phyloP scores from a whole-genome alignment of 37 sponge, comb jelly and placozoan species.

The Cladorhizidae sp. region DNA sequence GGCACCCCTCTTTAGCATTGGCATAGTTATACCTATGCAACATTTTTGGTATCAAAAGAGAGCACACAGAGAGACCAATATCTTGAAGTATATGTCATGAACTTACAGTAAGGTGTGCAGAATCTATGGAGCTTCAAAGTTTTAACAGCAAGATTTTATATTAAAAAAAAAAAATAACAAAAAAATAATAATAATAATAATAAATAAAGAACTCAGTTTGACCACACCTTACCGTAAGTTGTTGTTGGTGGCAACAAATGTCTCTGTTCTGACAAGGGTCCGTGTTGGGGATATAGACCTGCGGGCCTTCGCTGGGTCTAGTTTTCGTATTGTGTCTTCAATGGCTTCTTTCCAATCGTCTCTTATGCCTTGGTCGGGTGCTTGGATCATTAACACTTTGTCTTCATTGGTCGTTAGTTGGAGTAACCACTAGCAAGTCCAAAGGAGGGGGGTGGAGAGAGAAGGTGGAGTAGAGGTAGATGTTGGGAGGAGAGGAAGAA shows the following conservation, averaged over 20 bases:
- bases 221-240: background rate
- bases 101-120: no score
- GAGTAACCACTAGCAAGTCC: constrained; percentile 41
- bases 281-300: constrained; percentile 17
- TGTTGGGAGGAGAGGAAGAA: constrained; percentile 23
- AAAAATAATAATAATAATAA: no score
- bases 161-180: no score
- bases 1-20: no score
- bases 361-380: constrained; percentile 46
- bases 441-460: constrained; percentile 5
- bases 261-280: background rate
- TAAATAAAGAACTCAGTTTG: background rate
- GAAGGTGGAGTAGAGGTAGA: constrained; percentile 17
- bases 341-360: constrained; percentile 66
- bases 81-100: no score
- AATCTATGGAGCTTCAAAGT: no score
- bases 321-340: constrained; percentile 55
- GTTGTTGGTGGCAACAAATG: background rate
- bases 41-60: no score
- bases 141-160: no score
- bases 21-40: no score
- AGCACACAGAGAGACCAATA: no score
- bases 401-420: constrained; percentile 37
- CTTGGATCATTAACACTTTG: constrained; percentile 65
- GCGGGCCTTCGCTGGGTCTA: constrained; percentile 46